Evolutionary conservation across 2,113 vertebrate genomes (phyloP).

Genomic region (Phalacrocorax carbo): DNA sequence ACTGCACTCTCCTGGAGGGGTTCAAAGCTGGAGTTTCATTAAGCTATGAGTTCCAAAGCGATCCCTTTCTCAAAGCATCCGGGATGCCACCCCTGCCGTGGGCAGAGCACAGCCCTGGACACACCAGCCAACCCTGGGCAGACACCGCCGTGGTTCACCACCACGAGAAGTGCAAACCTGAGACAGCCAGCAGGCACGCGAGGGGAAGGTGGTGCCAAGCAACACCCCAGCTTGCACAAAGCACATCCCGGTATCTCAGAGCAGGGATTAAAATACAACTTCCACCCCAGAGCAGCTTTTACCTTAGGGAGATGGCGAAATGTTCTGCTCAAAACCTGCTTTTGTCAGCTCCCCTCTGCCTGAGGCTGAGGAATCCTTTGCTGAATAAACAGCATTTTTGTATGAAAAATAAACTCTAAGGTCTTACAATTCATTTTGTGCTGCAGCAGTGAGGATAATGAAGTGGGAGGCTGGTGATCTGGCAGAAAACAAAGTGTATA

Average conservation of each 20-base stretch:
- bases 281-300: background rate
- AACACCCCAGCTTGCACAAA: background rate
- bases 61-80: background rate
- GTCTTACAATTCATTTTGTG: background rate
- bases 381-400: conserved; percentile 25
- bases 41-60: background rate
- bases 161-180: background rate
- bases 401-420: conserved; percentile 6
- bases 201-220: background rate
- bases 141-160: background rate
- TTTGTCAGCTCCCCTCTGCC: background rate
- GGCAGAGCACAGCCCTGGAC: background rate
- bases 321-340: background rate
- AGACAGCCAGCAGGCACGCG: background rate
- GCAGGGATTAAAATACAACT: background rate
- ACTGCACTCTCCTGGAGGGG: background rate
- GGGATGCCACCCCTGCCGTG: background rate
- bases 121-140: background rate
- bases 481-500: conserved; percentile 11
- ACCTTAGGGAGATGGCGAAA: background rate
- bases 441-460: background rate
- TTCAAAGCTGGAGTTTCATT: background rate
- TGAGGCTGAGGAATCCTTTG: conserved; percentile 2
- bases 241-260: background rate
- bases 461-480: background rate